Evolutionary conservation across 2,113 vertebrate species (phyloP), one percentile per base, ranked within the genome.

Genomic region (Erpornis zantholeuca): DNA sequence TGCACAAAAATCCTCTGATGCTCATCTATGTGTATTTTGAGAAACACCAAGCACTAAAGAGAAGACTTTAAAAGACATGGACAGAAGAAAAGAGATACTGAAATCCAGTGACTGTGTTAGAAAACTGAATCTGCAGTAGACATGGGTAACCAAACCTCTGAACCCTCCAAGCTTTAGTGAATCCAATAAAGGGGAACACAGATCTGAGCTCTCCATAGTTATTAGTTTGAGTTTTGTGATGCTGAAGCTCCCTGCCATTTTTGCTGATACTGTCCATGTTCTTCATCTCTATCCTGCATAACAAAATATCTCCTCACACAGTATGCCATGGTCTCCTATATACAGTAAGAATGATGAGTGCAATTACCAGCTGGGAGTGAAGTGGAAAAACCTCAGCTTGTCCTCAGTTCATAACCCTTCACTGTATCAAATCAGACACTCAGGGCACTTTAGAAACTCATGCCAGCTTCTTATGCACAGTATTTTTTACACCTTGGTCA

Each of bases 341-440:
- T 18, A 31, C 31, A 53, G 11, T 66, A 90, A 83, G 78, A 91
- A 83, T 70, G 80, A 93, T 86, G 87, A 94, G 66, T 83, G 82
- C 75, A 90, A 47, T 95, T 92, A 91, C 64, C 75, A 87, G 50
- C 82, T 93, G 82, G 59, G 73, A 91, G 75, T 12, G 3, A 90
- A 75, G 82, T 90, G 90, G 75, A 69, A 94, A 86, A 92, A 57
- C 25, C 42, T 85, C 78, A 93, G 63, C 56, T 92, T 96, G 54
- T 85, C 42, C 59, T 95, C 59, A 31, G 76, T 79, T 94, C 84
- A 82, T 66, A 91, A 47, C 56, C 66, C 66, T 86, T 82, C 59
- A 23, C 35, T 73, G 78, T 85, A 76, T 90, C 5, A 7, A 94
- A 77, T 86, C 88, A 88, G 79, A 44, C 72, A 80, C 84, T 81